Evolutionary conservation across 1,140 invertebrate species (phyloP).

Genomic region (Choristoneura fumiferana): DNA sequence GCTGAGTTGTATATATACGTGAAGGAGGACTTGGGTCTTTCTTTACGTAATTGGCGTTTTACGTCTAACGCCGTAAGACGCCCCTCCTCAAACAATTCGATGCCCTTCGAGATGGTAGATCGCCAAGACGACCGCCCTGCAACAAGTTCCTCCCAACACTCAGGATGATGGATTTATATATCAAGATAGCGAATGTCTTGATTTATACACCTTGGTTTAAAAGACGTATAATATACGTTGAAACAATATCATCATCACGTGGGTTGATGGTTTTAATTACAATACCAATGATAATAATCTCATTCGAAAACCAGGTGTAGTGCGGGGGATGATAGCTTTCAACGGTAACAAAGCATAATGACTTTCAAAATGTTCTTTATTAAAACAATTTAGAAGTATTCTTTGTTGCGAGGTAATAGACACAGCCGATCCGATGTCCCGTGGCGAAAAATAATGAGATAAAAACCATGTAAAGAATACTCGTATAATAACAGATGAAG

Average conservation of each 20-base stretch:
- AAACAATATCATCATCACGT: constrained; percentile 8
- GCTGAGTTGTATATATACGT: no score
- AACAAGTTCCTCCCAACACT: no score
- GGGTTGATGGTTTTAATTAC: constrained; percentile 52
- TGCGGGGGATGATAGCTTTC: constrained; percentile 44
- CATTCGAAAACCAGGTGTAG: constrained; percentile 52
- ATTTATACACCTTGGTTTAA: no score
- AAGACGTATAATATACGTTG: background rate
- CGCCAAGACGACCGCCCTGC: no score
- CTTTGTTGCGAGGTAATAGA: constrained; percentile 56
- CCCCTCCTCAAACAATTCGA: no score
- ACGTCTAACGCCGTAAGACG: no score
- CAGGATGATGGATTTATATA: no score
- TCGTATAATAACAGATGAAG: constrained; percentile 68
- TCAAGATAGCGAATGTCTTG: no score
- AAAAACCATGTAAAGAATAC: constrained; percentile 44
- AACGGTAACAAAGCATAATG: constrained; percentile 57
- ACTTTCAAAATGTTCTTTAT: constrained; percentile 61
- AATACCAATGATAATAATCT: constrained; percentile 55
- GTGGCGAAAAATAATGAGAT: constrained; percentile 67
- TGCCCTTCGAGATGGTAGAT: no score
- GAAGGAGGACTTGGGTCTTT: no score
- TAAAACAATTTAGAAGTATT: constrained; percentile 71
- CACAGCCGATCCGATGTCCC: constrained; percentile 55
- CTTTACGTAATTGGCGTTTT: no score